Evolutionary conservation across 1,140 invertebrate species (phyloP), one percentile per base, ranked within the genome.

Genomic region (Drosophila kohkoa): DNA sequence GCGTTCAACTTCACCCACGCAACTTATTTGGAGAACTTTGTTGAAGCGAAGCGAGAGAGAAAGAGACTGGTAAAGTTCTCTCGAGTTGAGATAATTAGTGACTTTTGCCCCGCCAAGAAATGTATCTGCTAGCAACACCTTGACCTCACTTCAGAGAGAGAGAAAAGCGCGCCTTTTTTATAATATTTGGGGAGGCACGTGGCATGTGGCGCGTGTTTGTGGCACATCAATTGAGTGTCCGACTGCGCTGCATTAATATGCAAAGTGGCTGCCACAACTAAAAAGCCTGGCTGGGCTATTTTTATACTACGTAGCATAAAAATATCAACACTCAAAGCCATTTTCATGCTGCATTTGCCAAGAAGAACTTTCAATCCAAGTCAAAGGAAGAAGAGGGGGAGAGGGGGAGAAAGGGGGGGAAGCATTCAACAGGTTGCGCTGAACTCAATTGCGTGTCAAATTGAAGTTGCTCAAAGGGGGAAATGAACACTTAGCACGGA

Each of bases 301-400:
- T 64, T 41, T 64, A n/a, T 51, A 15, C 1, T 64, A 43, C 7
- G 43, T 49, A 20, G 43, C 55, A 48, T 77, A 70, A 63, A 79
- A 71, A 71, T 85, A 83, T 89, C 77, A 85, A 76, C 85, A 67
- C 77, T 88, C 89, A 79, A 88, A 89, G 81, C 69, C 85, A 75
- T 79, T 88, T 86, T 86, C 81, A 87, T 87, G 83, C 81, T 82
- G 83, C 83, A 88, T 87, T 77, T 86, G 57, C 49, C 71, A 48
- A 48, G 15, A 16, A 16, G 7, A 48, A 20, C 46, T 48, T 20
- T 48, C 2, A 16, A 13, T 10, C 15, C 46, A 8, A 13, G 13
- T 48, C 45, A 13, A 48, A 8, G 7, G 15, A 3, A 2, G 15
- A 4, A 48, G 45, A 46, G 13, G 45, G 16, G n/a, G n/a, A n/a